Percentiles rank a stretch among this genome's conserved stretches.
Conservation (phyloP, 2,888 invertebrate species). For the Hermodice carunculata region DNA sequence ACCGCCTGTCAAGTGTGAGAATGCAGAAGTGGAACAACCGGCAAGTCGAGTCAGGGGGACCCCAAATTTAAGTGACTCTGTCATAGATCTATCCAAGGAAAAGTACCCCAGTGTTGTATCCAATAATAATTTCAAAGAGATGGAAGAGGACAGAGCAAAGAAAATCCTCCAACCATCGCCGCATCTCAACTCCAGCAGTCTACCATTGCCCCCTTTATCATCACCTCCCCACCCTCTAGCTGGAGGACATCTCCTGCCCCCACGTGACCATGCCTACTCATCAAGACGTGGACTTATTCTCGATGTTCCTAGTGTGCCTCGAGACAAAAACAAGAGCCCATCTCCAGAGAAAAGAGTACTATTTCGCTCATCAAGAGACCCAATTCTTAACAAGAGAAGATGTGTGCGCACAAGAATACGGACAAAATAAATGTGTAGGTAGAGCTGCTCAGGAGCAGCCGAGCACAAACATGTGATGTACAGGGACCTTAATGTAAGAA, state of each 20-base stretch:
- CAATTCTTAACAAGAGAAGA: slow-evolving; percentile 56
- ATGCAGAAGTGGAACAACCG: no score
- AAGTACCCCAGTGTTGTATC: slow-evolving; percentile 31
- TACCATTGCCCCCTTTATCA: slow-evolving; percentile 52
- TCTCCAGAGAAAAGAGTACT: slow-evolving; percentile 57
- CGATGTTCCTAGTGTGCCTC: slow-evolving; percentile 60
- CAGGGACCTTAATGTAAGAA: no score
- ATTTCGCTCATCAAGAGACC: slow-evolving; percentile 54
- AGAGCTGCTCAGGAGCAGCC: no score
- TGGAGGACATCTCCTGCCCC: slow-evolving; percentile 40
- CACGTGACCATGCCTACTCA: slow-evolving; percentile 55
- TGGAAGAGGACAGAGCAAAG: slow-evolving; percentile 35
- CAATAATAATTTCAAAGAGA: slow-evolving; percentile 28
- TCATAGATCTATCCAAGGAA: slow-evolving; percentile 56
- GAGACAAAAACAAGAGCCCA: slow-evolving; percentile 42
- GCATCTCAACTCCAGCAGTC: slow-evolving; percentile 46
- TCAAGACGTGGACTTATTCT: slow-evolving; percentile 61
- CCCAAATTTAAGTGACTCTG: no score
- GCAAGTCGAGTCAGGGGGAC: no score
- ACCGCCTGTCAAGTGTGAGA: no score
- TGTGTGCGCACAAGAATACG: slow-evolving; percentile 55
- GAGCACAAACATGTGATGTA: no score
- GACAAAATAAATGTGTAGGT: slow-evolving; percentile 48
- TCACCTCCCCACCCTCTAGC: slow-evolving; percentile 41
- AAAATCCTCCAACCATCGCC: slow-evolving; percentile 34